A percentile compares a stretch with the other conserved stretches of the same genome.
Conservation (phyloP, 64 coral and sea anemone species). For the Dendronephthya gigantea region DNA sequence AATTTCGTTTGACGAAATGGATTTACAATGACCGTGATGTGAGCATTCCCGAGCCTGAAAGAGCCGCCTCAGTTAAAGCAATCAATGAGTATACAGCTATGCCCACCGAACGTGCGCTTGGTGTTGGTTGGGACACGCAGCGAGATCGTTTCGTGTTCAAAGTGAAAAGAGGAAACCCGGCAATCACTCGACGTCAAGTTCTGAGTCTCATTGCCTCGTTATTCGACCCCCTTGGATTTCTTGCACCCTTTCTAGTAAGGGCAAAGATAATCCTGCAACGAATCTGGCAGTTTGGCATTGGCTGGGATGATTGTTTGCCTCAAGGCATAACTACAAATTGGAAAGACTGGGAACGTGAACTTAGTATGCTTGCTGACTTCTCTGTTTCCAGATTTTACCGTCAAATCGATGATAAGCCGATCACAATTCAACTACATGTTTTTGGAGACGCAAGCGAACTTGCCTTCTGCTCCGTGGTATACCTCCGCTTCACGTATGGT, state of each 20-base stretch:
- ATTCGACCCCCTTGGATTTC: constrained; percentile 44
- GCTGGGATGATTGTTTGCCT: constrained; percentile 28
- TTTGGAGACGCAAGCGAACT: no score
- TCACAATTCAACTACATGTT: no score
- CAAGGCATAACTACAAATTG: not conserved
- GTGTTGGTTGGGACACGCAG: constrained; percentile 28
- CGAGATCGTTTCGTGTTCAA: constrained; percentile 28
- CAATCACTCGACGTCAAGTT: not conserved
- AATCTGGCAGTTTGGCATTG: constrained; percentile 7
- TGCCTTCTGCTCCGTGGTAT: no score
- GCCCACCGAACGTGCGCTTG: constrained; percentile 24
- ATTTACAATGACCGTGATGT: no score
- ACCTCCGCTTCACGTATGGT: no score
- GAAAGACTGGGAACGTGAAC: not conserved
- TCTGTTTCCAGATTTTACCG: not conserved
- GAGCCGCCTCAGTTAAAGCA: constrained; percentile 15
- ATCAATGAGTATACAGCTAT: not conserved
- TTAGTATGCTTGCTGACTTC: not conserved
- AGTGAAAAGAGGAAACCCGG: not conserved
- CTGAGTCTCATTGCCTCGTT: constrained; percentile 18
- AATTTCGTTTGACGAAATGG: no score
- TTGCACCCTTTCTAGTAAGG: constrained; percentile 32
- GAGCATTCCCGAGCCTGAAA: no score
- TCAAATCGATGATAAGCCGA: no score
- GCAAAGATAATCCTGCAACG: constrained; percentile 39